Evolutionary conservation across 2,888 invertebrate genomes (phyloP), one percentile per base, ranked within the genome.

Genomic region (Philereme transversata): DNA sequence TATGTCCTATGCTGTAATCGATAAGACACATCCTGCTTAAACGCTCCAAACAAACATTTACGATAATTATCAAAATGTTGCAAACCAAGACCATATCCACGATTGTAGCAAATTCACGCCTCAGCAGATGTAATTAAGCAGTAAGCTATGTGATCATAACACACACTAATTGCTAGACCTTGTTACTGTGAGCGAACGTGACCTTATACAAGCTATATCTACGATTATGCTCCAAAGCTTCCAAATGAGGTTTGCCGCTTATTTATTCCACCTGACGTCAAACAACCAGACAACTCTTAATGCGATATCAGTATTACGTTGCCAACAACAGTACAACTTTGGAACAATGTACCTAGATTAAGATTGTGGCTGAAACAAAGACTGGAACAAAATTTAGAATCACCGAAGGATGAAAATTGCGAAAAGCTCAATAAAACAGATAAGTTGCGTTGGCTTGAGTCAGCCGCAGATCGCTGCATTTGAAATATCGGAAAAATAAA

Each of bases 261-360:
- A 51, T 51, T 45, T 51, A 51, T 51, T 57, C 62, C 69, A 77
- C 71, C 74, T 77, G 75, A 74, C 74, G 74, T 74, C 71, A 65
- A 47, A 58, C 59, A 55, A 65, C 62, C 64, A 40, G 40, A 64
- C 51, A 34, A 51, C 52, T 62, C 7, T 41, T 51, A 51, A 47
- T 53, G 53, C 38, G 22, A 53, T 22, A n/a, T n/a, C 5, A 47
- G 7, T 33, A 4, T 36, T 57, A 33, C 38, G 8, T 38, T 45
- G 38, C 38, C 44, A 57, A 50, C 43, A 43, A 36, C 34, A 56
- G 48, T 45, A 22, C 38, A 50, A 57, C 38, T 57, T 50, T 50
- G 50, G 10, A 57, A 57, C 56, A 57, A 46, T 45, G 22, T 54
- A n/a, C n/a, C n/a, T n/a, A 47, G 7, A 54, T 10, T 8, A 51